Percentiles rank a stretch among this genome's conserved stretches.
phyloP scores from a whole-genome alignment of 2,113 vertebrate genomes.

The Heteronetta atricapilla region DNA sequence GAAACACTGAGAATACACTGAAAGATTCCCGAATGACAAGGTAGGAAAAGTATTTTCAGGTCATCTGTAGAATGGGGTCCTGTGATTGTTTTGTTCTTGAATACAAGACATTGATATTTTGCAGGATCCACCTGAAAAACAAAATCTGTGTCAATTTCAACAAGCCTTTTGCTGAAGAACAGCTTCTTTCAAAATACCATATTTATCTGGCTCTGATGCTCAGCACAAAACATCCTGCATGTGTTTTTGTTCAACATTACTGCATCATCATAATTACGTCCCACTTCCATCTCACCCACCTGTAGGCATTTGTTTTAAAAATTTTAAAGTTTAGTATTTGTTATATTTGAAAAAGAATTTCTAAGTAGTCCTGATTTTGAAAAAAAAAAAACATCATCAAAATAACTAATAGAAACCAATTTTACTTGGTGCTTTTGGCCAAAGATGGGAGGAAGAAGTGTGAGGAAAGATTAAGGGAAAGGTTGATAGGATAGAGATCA shows the following conservation, averaged over 20 bases:
- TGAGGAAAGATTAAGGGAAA: not conserved
- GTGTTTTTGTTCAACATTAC: not conserved
- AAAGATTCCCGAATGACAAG: conserved; percentile 86
- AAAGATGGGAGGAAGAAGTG: not conserved
- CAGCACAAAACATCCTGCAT: not conserved
- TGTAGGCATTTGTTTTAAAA: not conserved
- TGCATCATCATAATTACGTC: not conserved
- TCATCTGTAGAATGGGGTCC: conserved; percentile 89
- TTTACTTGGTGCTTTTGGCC: not conserved
- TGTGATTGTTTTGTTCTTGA: conserved; percentile 93
- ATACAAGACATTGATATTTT: conserved; percentile 89
- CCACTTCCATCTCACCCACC: not conserved
- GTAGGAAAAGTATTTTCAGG: conserved; percentile 91
- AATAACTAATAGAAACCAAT: not conserved
- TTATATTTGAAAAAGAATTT: not conserved
- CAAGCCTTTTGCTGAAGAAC: not conserved
- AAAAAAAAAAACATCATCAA: not conserved
- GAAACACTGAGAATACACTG: conserved; percentile 88
- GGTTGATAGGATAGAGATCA: not conserved
- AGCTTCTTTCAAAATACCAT: not conserved
- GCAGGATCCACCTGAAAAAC: conserved; percentile 82
- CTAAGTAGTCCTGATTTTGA: not conserved
- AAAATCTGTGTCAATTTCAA: not conserved
- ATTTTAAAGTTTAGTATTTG: too few relatives aligned
- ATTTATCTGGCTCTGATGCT: not conserved